Evolutionary conservation across 2,888 invertebrate genomes (phyloP), one percentile per base, ranked within the genome.

Genomic region (Heteromurus nitidus): DNA sequence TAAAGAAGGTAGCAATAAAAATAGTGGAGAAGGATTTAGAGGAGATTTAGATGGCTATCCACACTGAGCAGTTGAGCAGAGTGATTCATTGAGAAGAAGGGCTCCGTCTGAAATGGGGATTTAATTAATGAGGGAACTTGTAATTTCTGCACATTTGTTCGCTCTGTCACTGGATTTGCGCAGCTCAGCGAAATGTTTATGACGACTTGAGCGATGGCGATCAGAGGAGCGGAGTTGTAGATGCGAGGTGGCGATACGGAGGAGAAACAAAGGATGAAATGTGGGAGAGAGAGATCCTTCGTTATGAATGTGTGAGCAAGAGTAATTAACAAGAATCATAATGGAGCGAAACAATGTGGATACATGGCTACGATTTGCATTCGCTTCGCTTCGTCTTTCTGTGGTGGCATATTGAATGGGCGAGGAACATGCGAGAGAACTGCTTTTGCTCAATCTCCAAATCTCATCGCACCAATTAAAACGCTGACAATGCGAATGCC

Each of bases 271-370:
- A 47, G 11, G 47, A 47, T 76, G 76, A 76, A 76, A 76, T 76
- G 76, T 44, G 76, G 67, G 75, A 67, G 55, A 50, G 47, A n/a
- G n/a, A n/a, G n/a, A 60, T 22, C 22, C 13, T 53, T 62, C 16
- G 13, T 76, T 76, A 76, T 77, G 77, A 77, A 77, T 70, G 77
- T 77, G 77, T 77, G 77, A 77, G 70, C 77, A 77, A 28, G 77
- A 69, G 77, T 77, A 77, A 77, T 77, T 77, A 77, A 69, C 62
- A 76, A 76, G 76, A 44, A 5, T 36, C 13, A 36, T 36, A 36
- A 13, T 36, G 13, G 44, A 44, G 44, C 44, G 36, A 36, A 9
- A 36, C 13, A 36, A 9, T 36, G 36, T 36, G 13, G 7, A 9
- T 36, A 13, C 36, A 20, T n/a, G 5, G n/a, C n/a, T 3, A n/a